A percentile compares a stretch with the other conserved stretches of the same genome.
Conservation (phyloP, 92 coral and sea anemone species). For the Epizoanthus stellaris region DNA sequence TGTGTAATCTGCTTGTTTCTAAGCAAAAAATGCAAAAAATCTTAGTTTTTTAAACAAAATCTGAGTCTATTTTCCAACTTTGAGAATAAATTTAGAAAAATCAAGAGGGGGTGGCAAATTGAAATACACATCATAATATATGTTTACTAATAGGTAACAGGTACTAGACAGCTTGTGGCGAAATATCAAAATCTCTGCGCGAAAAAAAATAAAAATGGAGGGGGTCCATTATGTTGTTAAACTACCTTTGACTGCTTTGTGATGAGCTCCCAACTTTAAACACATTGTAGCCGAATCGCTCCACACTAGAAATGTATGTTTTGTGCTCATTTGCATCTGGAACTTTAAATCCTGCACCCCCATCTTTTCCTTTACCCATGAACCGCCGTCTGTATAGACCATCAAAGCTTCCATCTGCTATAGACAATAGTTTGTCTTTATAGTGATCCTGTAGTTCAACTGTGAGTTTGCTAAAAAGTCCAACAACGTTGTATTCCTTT, state of each 20-base stretch:
- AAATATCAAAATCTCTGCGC: no score
- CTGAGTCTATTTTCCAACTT: no score
- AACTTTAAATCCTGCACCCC: constrained; percentile 57
- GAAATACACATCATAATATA: no score
- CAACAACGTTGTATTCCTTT: constrained; percentile 71
- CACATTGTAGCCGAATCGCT: constrained; percentile 56
- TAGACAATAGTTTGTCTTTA: constrained; percentile 65
- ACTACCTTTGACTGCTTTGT: constrained; percentile 55
- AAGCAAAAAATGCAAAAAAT: no score
- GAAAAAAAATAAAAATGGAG: no score
- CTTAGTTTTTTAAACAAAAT: no score
- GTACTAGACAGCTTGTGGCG: no score
- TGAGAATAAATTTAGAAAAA: no score
- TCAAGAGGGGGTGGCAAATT: no score
- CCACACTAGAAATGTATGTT: constrained; percentile 45
- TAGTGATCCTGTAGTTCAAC: constrained; percentile 67
- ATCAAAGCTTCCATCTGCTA: constrained; percentile 82
- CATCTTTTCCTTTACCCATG: constrained; percentile 60
- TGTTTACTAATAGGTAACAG: no score
- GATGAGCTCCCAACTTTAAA: constrained; percentile 66
- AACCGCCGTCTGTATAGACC: constrained; percentile 69
- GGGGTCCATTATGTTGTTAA: neutral
- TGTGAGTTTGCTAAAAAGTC: constrained; percentile 62
- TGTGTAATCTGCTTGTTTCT: no score
- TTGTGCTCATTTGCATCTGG: constrained; percentile 55